Base-by-base conservation (phyloP, 1,140 invertebrate species). In the Mya arenaria region DNA sequence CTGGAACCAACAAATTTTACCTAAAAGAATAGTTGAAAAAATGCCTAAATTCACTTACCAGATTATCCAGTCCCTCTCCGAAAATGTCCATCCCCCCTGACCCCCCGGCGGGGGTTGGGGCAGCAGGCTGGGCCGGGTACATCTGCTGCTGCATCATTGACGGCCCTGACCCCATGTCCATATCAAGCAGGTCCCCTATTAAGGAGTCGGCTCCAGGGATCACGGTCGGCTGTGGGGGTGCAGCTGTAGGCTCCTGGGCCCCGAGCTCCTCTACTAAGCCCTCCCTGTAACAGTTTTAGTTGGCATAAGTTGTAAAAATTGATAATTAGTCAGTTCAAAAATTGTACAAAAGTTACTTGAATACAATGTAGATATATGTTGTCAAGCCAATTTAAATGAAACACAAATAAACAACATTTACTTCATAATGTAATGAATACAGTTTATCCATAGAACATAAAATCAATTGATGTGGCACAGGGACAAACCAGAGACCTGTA, bases 111-210 rank as follows among this genome's bases (percentile, higher is more conserved):
- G 78, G 83, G n/a, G 75, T 68, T 37, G 82, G 82, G 56, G 82
- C 92, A 92, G 87, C 69, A 74, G 72, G 69, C 83, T 77, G 83
- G 41, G 94, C 86, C 94, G 91, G 89, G 78, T 89, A 80, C 85
- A 85, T 94, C 90, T 65, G 95, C 63, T 84, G 91, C 48, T 90
- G 88, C 60, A 89, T 89, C 85, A 91, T 90, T 66, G 85, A 88
- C 13, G 87, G 86, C 17, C 84, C 85, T 36, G 85, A 93, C 86
- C 93, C 81, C 78, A 99, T 96, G 93, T 99, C 98, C 96, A 99
- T 98, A 69, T 97, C 98, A 36, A 99, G 94, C 25, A 99, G 94
- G 94, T 99, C 99, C 0, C 98, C 98, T 92, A 99, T 99, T 0
- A 99, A 94, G 0, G 97, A 98, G 89, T 99, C 98, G 93, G 98